Evolutionary conservation across 2,113 vertebrate species (phyloP).

Genomic region (Dicaeum eximium): DNA sequence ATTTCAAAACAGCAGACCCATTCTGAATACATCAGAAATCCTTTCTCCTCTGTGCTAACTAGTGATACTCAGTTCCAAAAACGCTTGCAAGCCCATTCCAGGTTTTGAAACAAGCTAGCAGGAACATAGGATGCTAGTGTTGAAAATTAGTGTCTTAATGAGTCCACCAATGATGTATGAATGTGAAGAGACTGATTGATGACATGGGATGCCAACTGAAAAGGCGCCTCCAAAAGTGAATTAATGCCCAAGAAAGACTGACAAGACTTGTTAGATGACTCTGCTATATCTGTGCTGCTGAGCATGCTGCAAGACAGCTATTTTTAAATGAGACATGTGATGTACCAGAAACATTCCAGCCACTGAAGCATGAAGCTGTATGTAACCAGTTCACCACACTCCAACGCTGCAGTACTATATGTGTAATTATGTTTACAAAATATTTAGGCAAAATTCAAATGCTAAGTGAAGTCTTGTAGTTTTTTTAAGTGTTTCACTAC

Average conservation of each 20-base stretch:
- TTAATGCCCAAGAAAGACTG: neutral
- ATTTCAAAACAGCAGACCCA: neutral
- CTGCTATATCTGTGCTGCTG: neutral
- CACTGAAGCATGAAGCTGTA: neutral
- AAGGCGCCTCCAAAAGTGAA: neutral
- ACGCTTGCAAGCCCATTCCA: neutral
- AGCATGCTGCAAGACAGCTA: neutral
- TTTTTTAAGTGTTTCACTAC: neutral
- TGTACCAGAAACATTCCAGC: neutral
- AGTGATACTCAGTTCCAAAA: neutral
- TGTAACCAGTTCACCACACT: neutral
- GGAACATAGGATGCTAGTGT: neutral
- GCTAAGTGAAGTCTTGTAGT: neutral
- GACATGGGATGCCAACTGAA: neutral
- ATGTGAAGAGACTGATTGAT: neutral
- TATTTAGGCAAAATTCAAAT: neutral
- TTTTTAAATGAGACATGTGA: neutral
- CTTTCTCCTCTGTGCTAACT: neutral
- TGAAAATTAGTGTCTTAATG: neutral
- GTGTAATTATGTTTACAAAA: neutral
- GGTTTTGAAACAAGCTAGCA: neutral
- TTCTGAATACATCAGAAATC: neutral
- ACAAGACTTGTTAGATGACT: neutral
- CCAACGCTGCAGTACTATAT: neutral
- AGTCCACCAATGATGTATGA: neutral